Base-by-base conservation (phyloP, 2,888 invertebrate genomes). In the Orthosia incerta region DNA sequence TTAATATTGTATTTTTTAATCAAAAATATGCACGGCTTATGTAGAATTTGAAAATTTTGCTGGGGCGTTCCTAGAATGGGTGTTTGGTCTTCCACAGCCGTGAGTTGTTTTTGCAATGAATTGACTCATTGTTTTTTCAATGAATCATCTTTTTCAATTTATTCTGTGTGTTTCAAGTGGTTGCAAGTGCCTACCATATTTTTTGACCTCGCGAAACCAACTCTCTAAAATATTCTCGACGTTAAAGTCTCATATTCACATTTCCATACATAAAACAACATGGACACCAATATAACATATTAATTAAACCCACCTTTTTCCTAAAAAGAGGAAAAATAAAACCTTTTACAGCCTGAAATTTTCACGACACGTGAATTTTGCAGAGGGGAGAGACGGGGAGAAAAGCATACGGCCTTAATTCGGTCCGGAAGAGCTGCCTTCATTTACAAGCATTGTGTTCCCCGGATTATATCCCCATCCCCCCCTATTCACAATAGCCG, bases 391-490 rank as follows among this genome's bases (percentile, higher is more conserved):
- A 16, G 77, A 84, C 86, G 80, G 79, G 78, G 84, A 71, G 80
- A 16, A 77, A 84, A 87, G 80, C 90, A 90, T 89, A 90, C 89
- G 89, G 86, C 88, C 89, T 88, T 92, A 91, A 92, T 91, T 91
- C 88, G 77, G 84, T 89, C 82, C 89, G 90, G 88, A 87, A 89
- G 88, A 90, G 87, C 89, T 87, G 84, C 90, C 90, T 91, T 92
- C 93, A 89, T 93, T 93, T 93, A 89, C 85, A 86, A 87, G 90
- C 87, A 93, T 93, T 93, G 93, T 93, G 91, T 91, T 90, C 90
- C 87, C 85, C 85, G 91, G 93, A 93, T 94, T 92, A 94, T 88
- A 82, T 80, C 87, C 89, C 86, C 86, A 80, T 76, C 75, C 87
- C 89, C 85, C 85, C 79, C 77, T 76, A 75, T 83, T 86, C 87